phyloP scores from a whole-genome alignment of 2,797 vertebrate species.

The Parauchenoglanis punctatus region DNA sequence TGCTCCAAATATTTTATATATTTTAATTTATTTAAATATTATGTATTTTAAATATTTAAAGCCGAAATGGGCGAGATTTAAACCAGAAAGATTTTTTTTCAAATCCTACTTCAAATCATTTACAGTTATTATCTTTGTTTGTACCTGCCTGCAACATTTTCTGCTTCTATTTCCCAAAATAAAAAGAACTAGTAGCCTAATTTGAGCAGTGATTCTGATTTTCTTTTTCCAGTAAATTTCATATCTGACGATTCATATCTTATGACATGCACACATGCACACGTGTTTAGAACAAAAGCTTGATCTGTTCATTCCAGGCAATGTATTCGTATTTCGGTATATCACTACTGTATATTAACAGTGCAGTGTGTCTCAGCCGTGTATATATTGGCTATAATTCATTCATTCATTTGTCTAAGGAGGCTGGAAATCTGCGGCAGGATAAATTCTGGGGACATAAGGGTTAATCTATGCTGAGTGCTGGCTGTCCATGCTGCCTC shows the following conservation, averaged over 20 bases:
- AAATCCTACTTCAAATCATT: neutral
- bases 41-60: neutral
- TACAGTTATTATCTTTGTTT: neutral
- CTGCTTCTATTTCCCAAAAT: neutral
- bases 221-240: neutral
- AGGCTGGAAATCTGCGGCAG: conserved; percentile 30
- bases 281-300: conserved; percentile 7
- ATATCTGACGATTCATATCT: neutral
- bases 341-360: neutral
- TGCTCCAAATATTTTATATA: neutral
- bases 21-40: no score
- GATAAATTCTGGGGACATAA: conserved; percentile 32
- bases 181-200: neutral
- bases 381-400: conserved; percentile 6
- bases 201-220: neutral
- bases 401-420: neutral
- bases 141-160: neutral
- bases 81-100: neutral
- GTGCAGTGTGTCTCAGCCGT: neutral
- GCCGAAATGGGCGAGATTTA: neutral
- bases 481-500: conserved; percentile 42
- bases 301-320: neutral
- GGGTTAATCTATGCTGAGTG: conserved; percentile 54
- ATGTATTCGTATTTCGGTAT: neutral
- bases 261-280: no score